Evolutionary conservation across 2,797 vertebrate species (phyloP).

Genomic region (Sibirionetta formosa): DNA sequence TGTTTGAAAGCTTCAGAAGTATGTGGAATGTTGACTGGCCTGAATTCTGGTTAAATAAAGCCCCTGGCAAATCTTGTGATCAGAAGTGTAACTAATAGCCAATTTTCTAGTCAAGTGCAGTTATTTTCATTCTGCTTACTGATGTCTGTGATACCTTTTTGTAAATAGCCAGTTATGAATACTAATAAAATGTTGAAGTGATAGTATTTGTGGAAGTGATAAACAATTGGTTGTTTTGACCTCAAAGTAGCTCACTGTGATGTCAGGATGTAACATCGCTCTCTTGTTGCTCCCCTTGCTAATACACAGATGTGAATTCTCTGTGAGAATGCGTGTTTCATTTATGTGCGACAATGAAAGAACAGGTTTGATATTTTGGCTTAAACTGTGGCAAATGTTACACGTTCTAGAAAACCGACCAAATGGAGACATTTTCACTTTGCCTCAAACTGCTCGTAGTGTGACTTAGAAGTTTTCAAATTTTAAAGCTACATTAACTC

Average conservation of each 20-base stretch:
- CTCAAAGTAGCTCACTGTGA: not conserved
- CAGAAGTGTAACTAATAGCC: constrained; percentile 67
- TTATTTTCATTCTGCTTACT: constrained; percentile 61
- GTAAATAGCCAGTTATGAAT: constrained; percentile 47
- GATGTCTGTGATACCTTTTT: constrained; percentile 37
- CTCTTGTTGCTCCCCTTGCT: not conserved
- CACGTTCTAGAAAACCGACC: not conserved
- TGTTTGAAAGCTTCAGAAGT: constrained; percentile 64
- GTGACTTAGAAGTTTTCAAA: not conserved
- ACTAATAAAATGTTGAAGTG: not conserved
- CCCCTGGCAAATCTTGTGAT: constrained; percentile 72
- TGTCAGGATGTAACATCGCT: not conserved
- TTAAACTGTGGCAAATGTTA: not conserved
- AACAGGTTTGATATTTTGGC: not conserved
- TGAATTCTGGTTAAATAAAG: constrained; percentile 68
- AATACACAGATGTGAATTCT: not conserved
- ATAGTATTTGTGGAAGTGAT: not conserved
- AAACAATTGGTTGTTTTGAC: not conserved
- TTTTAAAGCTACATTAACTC: not conserved
- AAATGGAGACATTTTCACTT: not conserved
- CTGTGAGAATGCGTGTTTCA: not conserved
- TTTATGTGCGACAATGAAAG: not conserved
- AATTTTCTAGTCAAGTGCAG: constrained; percentile 71
- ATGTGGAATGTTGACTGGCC: constrained; percentile 71
- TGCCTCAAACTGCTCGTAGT: not conserved